Evolutionary conservation across 2,113 vertebrate species (phyloP).

Genomic region (Delphinus delphis): DNA sequence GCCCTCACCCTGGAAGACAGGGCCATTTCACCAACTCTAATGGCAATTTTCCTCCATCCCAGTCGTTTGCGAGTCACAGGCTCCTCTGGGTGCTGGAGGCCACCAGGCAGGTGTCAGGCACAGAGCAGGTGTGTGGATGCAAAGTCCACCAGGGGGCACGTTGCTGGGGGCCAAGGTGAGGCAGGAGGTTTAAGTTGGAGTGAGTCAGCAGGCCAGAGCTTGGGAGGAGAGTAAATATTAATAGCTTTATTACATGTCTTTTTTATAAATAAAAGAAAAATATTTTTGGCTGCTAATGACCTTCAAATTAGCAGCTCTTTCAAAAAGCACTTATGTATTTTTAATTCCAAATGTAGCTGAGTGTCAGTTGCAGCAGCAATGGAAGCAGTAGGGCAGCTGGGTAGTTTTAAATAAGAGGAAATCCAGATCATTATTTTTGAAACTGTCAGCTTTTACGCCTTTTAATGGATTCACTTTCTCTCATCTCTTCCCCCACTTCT

Average conservation of each 20-base stretch:
- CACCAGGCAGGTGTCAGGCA: background rate
- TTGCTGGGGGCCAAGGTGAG: constrained; percentile 13
- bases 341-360: constrained; percentile 85
- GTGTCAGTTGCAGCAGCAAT: constrained; percentile 79
- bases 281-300: constrained; percentile 85
- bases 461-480: constrained; percentile 71
- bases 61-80: background rate
- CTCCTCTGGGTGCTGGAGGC: background rate
- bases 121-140: constrained; percentile 37
- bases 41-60: background rate
- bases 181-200: background rate
- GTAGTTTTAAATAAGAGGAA: constrained; percentile 86
- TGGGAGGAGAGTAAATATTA: constrained; percentile 63
- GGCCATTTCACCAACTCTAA: background rate
- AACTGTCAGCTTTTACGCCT: constrained; percentile 76
- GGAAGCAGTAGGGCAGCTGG: constrained; percentile 83
- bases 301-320: constrained; percentile 88
- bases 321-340: constrained; percentile 86
- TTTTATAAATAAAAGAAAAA: constrained; percentile 78
- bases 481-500: constrained; percentile 41
- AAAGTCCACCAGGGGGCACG: constrained; percentile 55
- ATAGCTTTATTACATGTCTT: constrained; percentile 75
- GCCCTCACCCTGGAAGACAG: constrained; percentile 11
- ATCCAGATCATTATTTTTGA: constrained; percentile 80
- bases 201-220: background rate